Evolutionary conservation across 2,797 vertebrate species (phyloP).

Genomic region (Pagetopsis macropterus): DNA sequence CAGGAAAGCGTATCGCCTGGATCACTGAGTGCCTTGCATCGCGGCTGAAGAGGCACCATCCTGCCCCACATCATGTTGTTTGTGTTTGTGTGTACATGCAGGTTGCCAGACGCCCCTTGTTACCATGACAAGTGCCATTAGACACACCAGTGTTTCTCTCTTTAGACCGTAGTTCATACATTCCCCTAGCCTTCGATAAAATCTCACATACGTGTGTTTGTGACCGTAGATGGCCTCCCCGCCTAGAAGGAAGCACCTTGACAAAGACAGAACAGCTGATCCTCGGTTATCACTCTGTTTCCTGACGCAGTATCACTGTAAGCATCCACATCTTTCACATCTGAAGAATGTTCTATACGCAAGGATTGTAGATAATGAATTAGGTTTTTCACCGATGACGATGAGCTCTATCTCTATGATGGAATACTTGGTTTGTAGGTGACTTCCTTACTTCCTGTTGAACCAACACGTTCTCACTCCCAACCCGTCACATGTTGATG

Average conservation of each 20-base stretch:
- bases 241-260: conserved; percentile 32
- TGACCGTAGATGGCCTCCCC: conserved; percentile 34
- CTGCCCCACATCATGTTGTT: conserved; percentile 52
- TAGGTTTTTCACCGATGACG: neutral
- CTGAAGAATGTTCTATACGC: conserved; percentile 35
- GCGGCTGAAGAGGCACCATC: conserved; percentile 49
- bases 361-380: conserved; percentile 1
- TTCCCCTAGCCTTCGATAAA: conserved; percentile 69
- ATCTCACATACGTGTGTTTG: conserved; percentile 69
- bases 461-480: no score
- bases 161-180: conserved; percentile 70
- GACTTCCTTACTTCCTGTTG: neutral
- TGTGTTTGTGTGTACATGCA: conserved; percentile 76
- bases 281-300: conserved; percentile 1
- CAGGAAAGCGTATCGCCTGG: conserved; percentile 43
- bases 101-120: conserved; percentile 58
- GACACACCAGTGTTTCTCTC: conserved; percentile 52
- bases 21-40: conserved; percentile 58
- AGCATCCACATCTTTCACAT: conserved; percentile 34
- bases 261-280: conserved; percentile 28
- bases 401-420: neutral
- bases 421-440: conserved; percentile 28
- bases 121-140: conserved; percentile 60
- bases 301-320: neutral
- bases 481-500: no score